A percentile compares a stretch with the other conserved stretches of the same genome.
phyloP scores from a whole-genome alignment of 2,113 vertebrate species.

The Macquaria ambigua region DNA sequence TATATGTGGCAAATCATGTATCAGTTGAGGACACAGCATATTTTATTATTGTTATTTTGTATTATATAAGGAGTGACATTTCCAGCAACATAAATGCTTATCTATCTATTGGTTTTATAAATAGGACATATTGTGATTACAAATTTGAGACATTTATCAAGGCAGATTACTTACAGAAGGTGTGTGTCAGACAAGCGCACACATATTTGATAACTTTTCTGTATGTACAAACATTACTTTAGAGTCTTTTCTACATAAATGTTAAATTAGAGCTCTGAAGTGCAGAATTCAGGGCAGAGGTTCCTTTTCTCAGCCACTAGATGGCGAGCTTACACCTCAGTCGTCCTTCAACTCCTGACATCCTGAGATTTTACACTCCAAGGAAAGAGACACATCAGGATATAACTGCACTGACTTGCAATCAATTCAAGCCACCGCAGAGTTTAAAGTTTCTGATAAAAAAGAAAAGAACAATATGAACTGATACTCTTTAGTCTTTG shows the following conservation, averaged over 20 bases:
- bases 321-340: constrained; percentile 48
- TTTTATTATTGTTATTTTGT: constrained; percentile 12
- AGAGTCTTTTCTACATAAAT: background rate
- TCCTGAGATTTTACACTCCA: constrained; percentile 38
- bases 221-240: background rate
- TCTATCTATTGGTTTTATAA: background rate
- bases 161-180: background rate
- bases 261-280: background rate
- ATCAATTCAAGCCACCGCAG: background rate
- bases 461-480: background rate
- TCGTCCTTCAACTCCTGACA: constrained; percentile 56
- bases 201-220: background rate
- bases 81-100: background rate
- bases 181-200: background rate
- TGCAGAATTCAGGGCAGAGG: background rate
- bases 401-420: constrained; percentile 7
- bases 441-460: background rate
- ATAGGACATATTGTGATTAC: background rate
- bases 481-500: background rate
- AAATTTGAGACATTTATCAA: background rate
- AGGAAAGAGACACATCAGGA: constrained; percentile 16
- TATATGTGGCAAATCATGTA: background rate
- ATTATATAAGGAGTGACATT: background rate
- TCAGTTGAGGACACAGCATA: background rate
- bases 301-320: constrained; percentile 64